Base-by-base conservation (phyloP, 2,888 invertebrate genomes). In the Drosophila melanosoma region DNA sequence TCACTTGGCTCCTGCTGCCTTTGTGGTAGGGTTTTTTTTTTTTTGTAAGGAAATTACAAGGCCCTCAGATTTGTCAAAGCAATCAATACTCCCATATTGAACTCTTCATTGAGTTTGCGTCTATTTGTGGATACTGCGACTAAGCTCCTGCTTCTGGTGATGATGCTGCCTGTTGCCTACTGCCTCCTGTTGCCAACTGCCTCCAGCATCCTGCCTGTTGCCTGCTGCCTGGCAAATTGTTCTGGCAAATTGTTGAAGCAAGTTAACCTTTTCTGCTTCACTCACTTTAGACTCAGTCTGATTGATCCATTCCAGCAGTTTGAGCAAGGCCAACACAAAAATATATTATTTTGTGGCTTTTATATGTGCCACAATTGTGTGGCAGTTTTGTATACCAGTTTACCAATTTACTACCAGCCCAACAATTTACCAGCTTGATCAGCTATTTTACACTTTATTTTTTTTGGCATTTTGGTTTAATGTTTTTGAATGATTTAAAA, bases 21-120 rank as follows among this genome's bases (percentile, higher is more conserved):
- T 70, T 75, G 65, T 65, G 64, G 67, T 54, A 67, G 53, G 76
- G 63, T 26, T 26, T 26, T 23, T 23, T 23, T 29, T 29, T 29
- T 69, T 81, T 81, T 83, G 82, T 81, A 89, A 89, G 89, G 74
- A 87, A 83, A 89, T 84, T 89, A 87, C 84, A 68, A 70, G 61
- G 68, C 62, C 70, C 71, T 66, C 84, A 89, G 84, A 84, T 84
- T 84, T 84, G 87, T 87, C 82, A 87, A 79, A 83, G 89, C 87
- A 84, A 84, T 84, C 84, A 84, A 84, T 87, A 74, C 79, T 38
- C 45, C 40, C 66, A 64, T 69, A 74, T 73, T 61, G 64, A 65
- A 53, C 59, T 79, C 63, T 65, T 52, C 66, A 63, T 54, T 61
- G 78, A 36, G 42, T 62, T 20, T 52, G 15, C 8, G 20, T 20